Evolutionary conservation across 2,888 invertebrate genomes (phyloP).

Genomic region (Dryocosmus kuriphilus): DNA sequence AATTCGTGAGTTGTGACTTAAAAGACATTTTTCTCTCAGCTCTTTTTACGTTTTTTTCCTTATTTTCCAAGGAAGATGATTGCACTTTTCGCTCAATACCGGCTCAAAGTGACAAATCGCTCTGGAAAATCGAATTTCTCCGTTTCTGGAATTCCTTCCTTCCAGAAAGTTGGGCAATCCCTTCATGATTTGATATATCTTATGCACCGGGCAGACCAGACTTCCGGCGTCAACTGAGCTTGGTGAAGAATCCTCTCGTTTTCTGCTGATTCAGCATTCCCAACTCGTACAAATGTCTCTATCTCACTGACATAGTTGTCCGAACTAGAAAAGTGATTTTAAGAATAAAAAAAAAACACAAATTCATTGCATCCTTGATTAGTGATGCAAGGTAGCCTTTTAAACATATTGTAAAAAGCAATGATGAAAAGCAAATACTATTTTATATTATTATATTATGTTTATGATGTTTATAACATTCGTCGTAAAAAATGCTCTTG

Average conservation of each 20-base stretch:
- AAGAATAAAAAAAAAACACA: background rate
- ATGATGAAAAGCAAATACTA: no score
- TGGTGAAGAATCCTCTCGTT: conserved; percentile 32
- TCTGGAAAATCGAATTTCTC: conserved; percentile 29
- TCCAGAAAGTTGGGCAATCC: conserved; percentile 34
- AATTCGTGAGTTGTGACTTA: conserved; percentile 6
- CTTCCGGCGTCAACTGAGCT: conserved; percentile 30
- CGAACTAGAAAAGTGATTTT: background rate
- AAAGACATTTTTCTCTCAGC: conserved; percentile 12
- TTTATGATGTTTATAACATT: no score
- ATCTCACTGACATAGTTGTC: background rate
- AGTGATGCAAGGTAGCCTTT: no score
- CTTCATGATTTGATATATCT: conserved; percentile 27
- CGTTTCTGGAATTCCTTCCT: conserved; percentile 25
- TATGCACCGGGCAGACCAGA: conserved; percentile 28
- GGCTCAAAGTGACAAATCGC: conserved; percentile 36
- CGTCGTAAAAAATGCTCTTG: no score
- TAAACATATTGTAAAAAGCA: no score
- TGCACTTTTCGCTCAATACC: conserved; percentile 33
- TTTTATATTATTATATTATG: no score
- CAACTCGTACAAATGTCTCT: conserved; percentile 7
- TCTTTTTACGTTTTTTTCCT: background rate
- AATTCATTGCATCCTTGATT: no score
- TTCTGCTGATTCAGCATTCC: conserved; percentile 22
- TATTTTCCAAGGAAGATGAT: conserved; percentile 27